A percentile compares a stretch with the other conserved stretches of the same genome.
Conservation (phyloP, 2,888 invertebrate species). For the Punctoribates punctum region DNA sequence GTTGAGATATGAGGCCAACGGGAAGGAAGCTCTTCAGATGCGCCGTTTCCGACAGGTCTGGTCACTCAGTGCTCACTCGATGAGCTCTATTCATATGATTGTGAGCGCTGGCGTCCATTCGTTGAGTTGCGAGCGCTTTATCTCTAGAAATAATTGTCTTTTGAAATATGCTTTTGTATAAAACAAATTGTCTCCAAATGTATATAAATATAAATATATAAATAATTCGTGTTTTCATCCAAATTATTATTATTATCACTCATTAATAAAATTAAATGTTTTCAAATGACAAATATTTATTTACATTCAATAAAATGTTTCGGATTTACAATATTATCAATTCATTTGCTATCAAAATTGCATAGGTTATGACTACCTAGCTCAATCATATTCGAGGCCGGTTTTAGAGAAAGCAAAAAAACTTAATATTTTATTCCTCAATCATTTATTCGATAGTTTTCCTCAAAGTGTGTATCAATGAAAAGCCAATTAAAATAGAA, state of each 20-base stretch:
- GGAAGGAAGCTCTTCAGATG: conserved; percentile 16
- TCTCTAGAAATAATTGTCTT: conserved; percentile 20
- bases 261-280: conserved; percentile 24
- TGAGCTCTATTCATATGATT: neutral
- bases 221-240: conserved; percentile 11
- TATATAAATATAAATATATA: conserved; percentile 2
- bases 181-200: conserved; percentile 14
- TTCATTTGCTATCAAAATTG: too few species aligned
- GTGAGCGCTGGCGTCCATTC: neutral
- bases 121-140: neutral
- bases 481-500: too few species aligned
- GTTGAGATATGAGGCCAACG: neutral
- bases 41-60: conserved; percentile 23
- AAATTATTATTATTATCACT: conserved; percentile 15
- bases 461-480: too few species aligned
- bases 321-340: too few species aligned
- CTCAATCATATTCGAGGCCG: too few species aligned
- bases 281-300: conserved; percentile 10
- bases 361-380: too few species aligned
- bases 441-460: too few species aligned
- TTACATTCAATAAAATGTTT: conserved; percentile 17
- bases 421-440: too few species aligned
- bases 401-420: too few species aligned
- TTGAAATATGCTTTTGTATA: conserved; percentile 23
- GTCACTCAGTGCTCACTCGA: conserved; percentile 25